Evolutionary conservation across 2,113 vertebrate species (phyloP).

Genomic region (Pipra filicauda): DNA sequence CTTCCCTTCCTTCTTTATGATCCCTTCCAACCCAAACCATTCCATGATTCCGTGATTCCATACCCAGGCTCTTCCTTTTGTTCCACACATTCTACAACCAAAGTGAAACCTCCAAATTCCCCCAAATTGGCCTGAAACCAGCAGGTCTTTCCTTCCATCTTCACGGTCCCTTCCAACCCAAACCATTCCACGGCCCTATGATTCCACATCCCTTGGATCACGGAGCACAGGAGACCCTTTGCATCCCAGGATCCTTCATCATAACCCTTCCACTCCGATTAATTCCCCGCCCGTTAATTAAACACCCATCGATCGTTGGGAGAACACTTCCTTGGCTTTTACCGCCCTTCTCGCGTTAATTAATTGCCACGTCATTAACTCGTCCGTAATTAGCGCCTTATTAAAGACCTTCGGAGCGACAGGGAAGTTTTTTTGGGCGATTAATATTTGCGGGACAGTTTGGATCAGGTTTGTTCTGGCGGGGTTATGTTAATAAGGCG

Average conservation of each 20-base stretch:
- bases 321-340: conserved; percentile 60
- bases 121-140: too few relatives aligned
- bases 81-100: too few relatives aligned
- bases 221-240: fast-evolving
- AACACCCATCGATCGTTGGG: conserved; percentile 66
- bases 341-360: not conserved
- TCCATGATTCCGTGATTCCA: too few relatives aligned
- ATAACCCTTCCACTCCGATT: not conserved
- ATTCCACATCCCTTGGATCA: not conserved
- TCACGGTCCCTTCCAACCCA: not conserved
- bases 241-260: not conserved
- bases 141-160: too few relatives aligned
- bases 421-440: conserved; percentile 66
- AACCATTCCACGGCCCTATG: not conserved
- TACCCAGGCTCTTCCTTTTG: too few relatives aligned
- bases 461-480: conserved; percentile 50
- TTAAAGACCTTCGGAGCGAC: conserved; percentile 52
- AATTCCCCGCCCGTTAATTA: conserved; percentile 49
- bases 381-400: conserved; percentile 63
- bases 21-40: too few relatives aligned
- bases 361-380: conserved; percentile 62
- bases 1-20: too few relatives aligned
- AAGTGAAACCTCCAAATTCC: too few relatives aligned
- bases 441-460: conserved; percentile 66
- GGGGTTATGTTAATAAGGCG: conserved; percentile 61